A percentile compares a stretch with the other conserved stretches of the same genome.
Conservation (phyloP, 2,888 invertebrate genomes). For the Apamea monoglypha region DNA sequence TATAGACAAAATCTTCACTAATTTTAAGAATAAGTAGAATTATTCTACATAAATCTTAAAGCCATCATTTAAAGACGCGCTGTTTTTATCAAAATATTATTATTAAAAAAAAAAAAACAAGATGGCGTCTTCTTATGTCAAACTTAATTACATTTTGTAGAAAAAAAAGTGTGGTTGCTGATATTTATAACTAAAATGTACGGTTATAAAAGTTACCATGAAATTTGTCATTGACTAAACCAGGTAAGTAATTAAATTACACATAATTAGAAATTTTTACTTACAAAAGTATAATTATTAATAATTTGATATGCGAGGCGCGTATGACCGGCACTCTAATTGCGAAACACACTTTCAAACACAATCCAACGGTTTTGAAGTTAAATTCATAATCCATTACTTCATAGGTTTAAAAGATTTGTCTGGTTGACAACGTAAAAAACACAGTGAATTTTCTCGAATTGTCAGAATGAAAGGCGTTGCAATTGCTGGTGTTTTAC, state of each 20-base stretch:
- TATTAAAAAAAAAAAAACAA: background rate
- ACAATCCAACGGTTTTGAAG: too few species aligned
- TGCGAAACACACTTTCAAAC: too few species aligned
- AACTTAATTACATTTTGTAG: background rate
- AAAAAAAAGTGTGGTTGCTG: too few species aligned
- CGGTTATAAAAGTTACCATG: background rate
- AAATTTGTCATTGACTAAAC: slow-evolving; percentile 7
- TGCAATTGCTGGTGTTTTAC: too few species aligned
- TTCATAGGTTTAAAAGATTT: too few species aligned
- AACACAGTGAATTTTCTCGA: too few species aligned
- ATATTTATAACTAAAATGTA: background rate
- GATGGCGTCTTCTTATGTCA: background rate
- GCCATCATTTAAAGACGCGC: background rate
- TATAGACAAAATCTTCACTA: background rate
- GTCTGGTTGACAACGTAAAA: too few species aligned
- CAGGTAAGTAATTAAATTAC: background rate
- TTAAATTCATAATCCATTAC: too few species aligned
- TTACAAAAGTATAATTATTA: background rate
- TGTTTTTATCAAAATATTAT: background rate
- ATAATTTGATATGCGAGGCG: background rate
- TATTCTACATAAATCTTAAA: background rate
- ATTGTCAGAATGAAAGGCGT: too few species aligned
- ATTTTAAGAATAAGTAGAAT: background rate
- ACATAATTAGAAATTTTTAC: too few species aligned
- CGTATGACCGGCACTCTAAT: background rate